Evolutionary conservation across 2,113 vertebrate genomes (phyloP), one percentile per base, ranked within the genome.

Genomic region (Dermatemys mawii): DNA sequence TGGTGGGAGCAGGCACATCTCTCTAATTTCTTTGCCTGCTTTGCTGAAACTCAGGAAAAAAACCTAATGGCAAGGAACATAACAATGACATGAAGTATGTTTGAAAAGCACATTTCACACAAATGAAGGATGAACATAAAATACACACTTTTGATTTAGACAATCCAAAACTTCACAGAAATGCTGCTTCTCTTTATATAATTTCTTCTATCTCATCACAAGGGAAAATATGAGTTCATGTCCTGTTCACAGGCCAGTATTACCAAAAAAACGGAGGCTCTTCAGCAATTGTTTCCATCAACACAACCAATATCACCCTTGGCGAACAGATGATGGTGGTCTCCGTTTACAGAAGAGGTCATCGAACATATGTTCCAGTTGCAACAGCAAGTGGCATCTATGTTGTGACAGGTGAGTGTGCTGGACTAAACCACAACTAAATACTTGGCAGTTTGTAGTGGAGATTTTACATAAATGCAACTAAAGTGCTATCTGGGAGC

Each of bases 241-340:
- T 86, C 88, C 14, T 86, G 83, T 95, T 96, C 57, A 51, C 95
- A 99, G 99, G 99, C 83, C 99, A 99, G 80, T 99, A 99, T 97
- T 98, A 97, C 63, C 97, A 99, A 97, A 98, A 95, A 8, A 97
- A 94, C 1, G 99, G 99, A 29, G 97, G 97, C 53, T 98, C 98
- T 75, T 99, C 98, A 67, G 98, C 92, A 5, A 98, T 32, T 16
- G n/a, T 99, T 89, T 98, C 98, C 67, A 94, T 99, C 85, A 99
- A 99, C 98, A 99, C 99, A 92, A 97, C 97, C 87, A 98, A 97
- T n/a, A 96, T 99, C 91, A 98, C 98, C 2, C 87, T 99, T 73
- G 99, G 99, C 13, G 97, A 98, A 44, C 99, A 99, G 1, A n/a
- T 97, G 92, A 99, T 99, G 98, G 98, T 98, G n/a, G 98, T 99